phyloP scores from a whole-genome alignment of 2,797 vertebrate species.

The Notolepis coatsorum region DNA sequence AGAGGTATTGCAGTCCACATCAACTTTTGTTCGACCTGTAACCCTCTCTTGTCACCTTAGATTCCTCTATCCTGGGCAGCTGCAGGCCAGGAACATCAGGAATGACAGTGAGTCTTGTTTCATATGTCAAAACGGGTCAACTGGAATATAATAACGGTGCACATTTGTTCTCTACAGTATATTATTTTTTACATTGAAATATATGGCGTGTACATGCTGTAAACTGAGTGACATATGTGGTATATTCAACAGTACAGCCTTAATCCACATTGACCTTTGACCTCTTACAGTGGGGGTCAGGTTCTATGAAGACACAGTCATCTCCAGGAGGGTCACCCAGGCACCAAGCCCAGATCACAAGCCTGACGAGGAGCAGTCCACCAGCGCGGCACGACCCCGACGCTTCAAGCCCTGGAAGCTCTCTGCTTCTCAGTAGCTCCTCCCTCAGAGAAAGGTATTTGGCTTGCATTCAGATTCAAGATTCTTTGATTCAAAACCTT shows the following conservation, averaged over 20 bases:
- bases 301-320: conserved; percentile 52
- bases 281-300: conserved; percentile 68
- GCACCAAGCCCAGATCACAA: conserved; percentile 43
- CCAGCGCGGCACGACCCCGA: conserved; percentile 58
- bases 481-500: no score
- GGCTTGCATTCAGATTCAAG: background rate
- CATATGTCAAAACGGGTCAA: conserved; percentile 17
- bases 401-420: conserved; percentile 61
- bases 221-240: no score
- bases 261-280: background rate
- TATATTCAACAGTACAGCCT: background rate
- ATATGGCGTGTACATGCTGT: background rate
- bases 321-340: conserved; percentile 61
- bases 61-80: conserved; percentile 80
- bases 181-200: background rate
- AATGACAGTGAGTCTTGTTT: conserved; percentile 71
- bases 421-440: conserved; percentile 77
- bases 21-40: conserved; percentile 9
- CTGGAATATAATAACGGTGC: no score
- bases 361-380: conserved; percentile 19
- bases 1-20: background rate
- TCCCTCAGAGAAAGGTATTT: conserved; percentile 92
- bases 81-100: conserved; percentile 78
- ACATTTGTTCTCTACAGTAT: no score
- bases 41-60: conserved; percentile 66